Evolutionary conservation across 2,797 vertebrate species (phyloP), one percentile per base, ranked within the genome.

Genomic region (Alectoris magna): DNA sequence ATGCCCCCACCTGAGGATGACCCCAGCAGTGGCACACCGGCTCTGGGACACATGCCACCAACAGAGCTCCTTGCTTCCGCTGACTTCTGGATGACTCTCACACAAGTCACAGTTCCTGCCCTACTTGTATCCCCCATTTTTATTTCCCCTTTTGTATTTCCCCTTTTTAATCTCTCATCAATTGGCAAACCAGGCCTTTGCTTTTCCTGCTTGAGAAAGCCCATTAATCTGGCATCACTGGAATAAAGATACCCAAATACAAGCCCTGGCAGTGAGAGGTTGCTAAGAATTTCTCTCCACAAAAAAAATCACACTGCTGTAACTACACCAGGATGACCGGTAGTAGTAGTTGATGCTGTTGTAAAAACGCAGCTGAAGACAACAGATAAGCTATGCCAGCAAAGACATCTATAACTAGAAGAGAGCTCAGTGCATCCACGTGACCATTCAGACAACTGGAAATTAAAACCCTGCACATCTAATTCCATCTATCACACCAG

Each of bases 241-340:
- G 15, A 73, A 76, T 51, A 27, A 84, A 70, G 64, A 93, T 91
- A 83, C n/a, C 43, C 34, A 87, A 93, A 74, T 66, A 27, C 23
- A 66, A 85, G 41, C 31, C 58, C 49, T 68, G 43, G 36, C 14
- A 3, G 62, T 31, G 79, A 87, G 24, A 0, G 0, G 4, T 80
- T 73, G n/a, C 82, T 70, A 48, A 85, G 85, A 77, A 34, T 38
- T 11, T n/a, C 51, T 55, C 72, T 44, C 41, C 39, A 2, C 1
- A 2, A 43, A 39, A 36, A 36, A 89, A 91, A 36, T 59, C 63
- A 29, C 53, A 2, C 41, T 55, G 72, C 1, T 77, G 31, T 38
- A 62, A 38, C n/a, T 39, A 63, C 10, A 72, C 29, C 76, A 74
- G 49, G 29, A 23, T 78, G 70, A 75, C 49, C 60, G 66, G 59